These are phyloP conservation scores for Orycteropus afer DNA, from an alignment of 2,113 vertebrate genomes.

Conservation along the genomic window DNA sequence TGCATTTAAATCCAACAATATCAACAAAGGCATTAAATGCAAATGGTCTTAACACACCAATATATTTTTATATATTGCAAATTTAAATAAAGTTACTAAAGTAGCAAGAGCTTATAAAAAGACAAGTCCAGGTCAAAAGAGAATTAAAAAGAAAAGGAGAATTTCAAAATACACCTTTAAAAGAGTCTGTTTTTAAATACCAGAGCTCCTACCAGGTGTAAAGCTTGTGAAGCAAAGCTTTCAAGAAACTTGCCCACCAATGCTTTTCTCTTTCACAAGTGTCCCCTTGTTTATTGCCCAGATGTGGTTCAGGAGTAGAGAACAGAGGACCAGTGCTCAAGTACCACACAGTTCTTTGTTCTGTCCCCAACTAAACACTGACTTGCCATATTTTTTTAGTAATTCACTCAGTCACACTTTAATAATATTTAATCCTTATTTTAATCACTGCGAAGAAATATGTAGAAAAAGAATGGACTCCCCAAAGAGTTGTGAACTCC, in stretches of 20 bases:
- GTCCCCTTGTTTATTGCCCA: neutral
- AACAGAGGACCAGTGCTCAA: neutral
- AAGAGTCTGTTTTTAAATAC: neutral
- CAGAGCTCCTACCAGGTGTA: neutral
- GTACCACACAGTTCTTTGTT: too few relatives aligned
- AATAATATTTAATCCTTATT: neutral
- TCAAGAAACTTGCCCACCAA: neutral
- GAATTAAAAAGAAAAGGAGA: neutral
- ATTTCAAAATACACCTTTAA: neutral
- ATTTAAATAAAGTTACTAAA: neutral
- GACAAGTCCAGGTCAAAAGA: neutral
- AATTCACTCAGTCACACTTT: neutral
- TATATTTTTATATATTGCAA: neutral
- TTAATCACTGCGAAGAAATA: neutral
- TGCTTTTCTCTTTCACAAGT: neutral
- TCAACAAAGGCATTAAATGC: neutral
- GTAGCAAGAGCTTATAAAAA: neutral
- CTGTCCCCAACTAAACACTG: neutral
- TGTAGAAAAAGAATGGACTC: neutral
- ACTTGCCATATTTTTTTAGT: neutral
- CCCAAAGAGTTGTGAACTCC: neutral
- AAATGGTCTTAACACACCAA: neutral
- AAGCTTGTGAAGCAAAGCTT: neutral
- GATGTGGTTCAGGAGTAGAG: neutral
- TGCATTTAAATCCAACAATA: neutral